Evolutionary conservation across 2,888 invertebrate genomes (phyloP).

Genomic region (Ichneumoninae sp.): DNA sequence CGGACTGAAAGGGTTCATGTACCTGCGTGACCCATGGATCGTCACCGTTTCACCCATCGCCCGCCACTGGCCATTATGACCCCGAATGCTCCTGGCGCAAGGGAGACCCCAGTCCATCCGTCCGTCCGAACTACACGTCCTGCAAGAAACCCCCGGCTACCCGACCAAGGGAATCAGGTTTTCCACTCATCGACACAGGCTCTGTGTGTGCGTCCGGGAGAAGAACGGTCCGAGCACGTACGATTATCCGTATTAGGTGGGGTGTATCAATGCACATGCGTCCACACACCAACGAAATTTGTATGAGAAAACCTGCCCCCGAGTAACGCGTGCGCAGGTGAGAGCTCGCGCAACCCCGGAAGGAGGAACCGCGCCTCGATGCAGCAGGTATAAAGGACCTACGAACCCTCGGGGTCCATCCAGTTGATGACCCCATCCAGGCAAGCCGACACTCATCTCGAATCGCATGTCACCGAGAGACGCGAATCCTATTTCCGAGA

Average conservation of each 20-base stretch:
- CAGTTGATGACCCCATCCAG: slow-evolving; percentile 53
- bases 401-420: slow-evolving; percentile 58
- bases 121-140: slow-evolving; percentile 3
- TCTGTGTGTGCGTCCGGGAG: not conserved
- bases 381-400: slow-evolving; percentile 63
- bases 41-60: slow-evolving; percentile 74
- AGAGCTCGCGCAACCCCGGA: slow-evolving; percentile 57
- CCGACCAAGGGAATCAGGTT: slow-evolving; percentile 72
- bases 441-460: slow-evolving; percentile 21
- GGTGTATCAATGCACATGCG: slow-evolving; percentile 17
- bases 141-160: slow-evolving; percentile 10
- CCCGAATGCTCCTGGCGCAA: slow-evolving; percentile 64
- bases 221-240: not conserved
- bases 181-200: slow-evolving; percentile 64
- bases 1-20: slow-evolving; percentile 78
- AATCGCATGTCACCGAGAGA: slow-evolving; percentile 1
- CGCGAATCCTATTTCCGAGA: slow-evolving; percentile 21
- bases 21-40: slow-evolving; percentile 81
- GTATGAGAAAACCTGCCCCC: slow-evolving; percentile 47
- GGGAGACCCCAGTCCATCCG: slow-evolving; percentile 33
- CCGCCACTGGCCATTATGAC: slow-evolving; percentile 70
- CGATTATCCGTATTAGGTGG: slow-evolving; percentile 24
- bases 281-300: slow-evolving; percentile 8
- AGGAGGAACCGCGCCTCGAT: slow-evolving; percentile 11
- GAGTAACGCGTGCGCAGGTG: slow-evolving; percentile 68